These are phyloP conservation scores for Drosophila gaucha DNA, from an alignment of 2,888 invertebrate genomes.

Conservation along the genomic window DNA sequence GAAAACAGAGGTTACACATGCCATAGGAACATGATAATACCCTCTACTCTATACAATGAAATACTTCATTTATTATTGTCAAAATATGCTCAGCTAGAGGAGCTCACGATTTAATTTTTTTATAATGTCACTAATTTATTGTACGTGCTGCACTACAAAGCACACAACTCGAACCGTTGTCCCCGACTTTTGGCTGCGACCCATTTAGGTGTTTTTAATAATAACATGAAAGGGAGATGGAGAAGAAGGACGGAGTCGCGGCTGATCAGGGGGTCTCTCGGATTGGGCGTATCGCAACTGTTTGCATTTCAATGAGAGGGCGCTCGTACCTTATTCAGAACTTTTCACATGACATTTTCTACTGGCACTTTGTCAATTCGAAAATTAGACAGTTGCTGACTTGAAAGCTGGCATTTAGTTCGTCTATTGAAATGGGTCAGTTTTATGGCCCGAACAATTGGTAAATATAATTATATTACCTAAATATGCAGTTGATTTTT, in stretches of 20 bases:
- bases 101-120: constrained; percentile 77
- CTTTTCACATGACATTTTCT: constrained; percentile 26
- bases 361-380: constrained; percentile 52
- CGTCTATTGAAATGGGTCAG: constrained; percentile 46
- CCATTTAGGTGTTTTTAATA: constrained; percentile 78
- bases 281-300: constrained; percentile 40
- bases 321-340: constrained; percentile 7
- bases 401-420: constrained; percentile 57
- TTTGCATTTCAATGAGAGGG: constrained; percentile 66
- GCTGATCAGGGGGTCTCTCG: neutral
- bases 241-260: neutral
- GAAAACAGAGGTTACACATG: neutral
- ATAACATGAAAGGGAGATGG: constrained; percentile 50
- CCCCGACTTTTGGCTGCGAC: constrained; percentile 49
- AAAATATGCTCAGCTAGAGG: constrained; percentile 59
- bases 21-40: neutral
- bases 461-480: constrained; percentile 18
- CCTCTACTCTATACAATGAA: constrained; percentile 14
- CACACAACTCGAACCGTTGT: constrained; percentile 40
- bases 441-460: constrained; percentile 33
- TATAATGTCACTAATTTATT: constrained; percentile 78
- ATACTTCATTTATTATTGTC: constrained; percentile 63
- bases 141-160: constrained; percentile 76
- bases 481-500: constrained; percentile 16
- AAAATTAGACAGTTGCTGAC: constrained; percentile 50